Conservation (phyloP, 2,113 vertebrate genomes). For the Marcusenius ussheri region DNA sequence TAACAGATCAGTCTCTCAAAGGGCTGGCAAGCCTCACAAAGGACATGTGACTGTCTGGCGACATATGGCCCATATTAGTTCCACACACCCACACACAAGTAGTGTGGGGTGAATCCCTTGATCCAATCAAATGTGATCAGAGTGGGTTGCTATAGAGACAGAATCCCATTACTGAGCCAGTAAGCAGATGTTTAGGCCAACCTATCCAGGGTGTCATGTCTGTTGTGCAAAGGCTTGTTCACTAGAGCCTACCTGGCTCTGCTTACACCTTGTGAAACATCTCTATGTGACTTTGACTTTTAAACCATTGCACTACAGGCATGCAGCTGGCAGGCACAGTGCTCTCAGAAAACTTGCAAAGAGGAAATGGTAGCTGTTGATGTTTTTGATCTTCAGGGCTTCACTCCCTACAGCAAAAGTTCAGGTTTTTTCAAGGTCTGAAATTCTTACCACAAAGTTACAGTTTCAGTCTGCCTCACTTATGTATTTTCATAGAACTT, state of each 20-base stretch:
- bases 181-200: constrained; percentile 42
- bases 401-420: not conserved
- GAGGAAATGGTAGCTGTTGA: not conserved
- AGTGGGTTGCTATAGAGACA: constrained; percentile 52
- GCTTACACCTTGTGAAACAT: not conserved
- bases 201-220: not conserved
- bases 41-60: not conserved
- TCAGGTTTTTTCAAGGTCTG: not conserved
- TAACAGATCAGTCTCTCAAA: not conserved
- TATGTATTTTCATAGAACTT: not conserved
- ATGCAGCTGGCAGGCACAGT: not conserved
- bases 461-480: not conserved
- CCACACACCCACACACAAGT: constrained; percentile 37
- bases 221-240: not conserved
- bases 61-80: not conserved
- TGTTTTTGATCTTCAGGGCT: not conserved
- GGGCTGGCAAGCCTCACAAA: not conserved
- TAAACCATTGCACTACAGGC: not conserved
- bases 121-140: constrained; percentile 43
- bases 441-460: not conserved
- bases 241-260: not conserved
- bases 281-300: not conserved
- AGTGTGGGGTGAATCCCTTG: constrained; percentile 35
- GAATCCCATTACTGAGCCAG: constrained; percentile 39
- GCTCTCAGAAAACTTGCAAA: not conserved